phyloP scores from a whole-genome alignment of 2,888 invertebrate species.

The Argyra leucocephala region DNA sequence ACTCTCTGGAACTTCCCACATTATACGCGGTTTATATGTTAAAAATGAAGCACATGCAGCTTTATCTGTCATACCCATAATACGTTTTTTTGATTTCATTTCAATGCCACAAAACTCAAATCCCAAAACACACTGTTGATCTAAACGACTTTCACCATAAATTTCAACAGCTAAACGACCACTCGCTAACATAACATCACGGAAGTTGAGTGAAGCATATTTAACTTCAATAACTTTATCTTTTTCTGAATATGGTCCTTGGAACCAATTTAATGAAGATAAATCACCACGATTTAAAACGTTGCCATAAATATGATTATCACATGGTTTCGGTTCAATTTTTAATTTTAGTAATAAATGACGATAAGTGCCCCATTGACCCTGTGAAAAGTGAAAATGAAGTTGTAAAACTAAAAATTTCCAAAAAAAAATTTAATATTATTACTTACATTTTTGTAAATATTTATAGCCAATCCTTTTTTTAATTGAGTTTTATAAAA shows the following conservation, averaged over 20 bases:
- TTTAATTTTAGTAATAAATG: conserved; percentile 55
- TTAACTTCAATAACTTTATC: conserved; percentile 47
- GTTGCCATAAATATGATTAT: conserved; percentile 67
- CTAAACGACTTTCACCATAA: conserved; percentile 55
- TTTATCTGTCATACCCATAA: conserved; percentile 53
- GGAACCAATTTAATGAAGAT: conserved; percentile 73
- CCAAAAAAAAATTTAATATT: background rate
- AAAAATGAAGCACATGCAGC: conserved; percentile 49
- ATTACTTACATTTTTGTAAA: conserved; percentile 50
- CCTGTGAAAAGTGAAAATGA: conserved; percentile 28
- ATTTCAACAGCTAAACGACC: conserved; percentile 80
- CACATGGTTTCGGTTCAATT: conserved; percentile 38
- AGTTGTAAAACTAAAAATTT: too few species aligned
- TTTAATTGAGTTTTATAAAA: conserved; percentile 58
- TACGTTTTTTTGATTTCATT: conserved; percentile 48
- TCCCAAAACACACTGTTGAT: conserved; percentile 58
- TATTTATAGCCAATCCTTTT: conserved; percentile 70
- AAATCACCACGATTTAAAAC: conserved; percentile 74
- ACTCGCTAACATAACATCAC: conserved; percentile 88
- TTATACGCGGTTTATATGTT: conserved; percentile 28
- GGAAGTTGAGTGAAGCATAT: conserved; percentile 80
- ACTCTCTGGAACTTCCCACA: conserved; percentile 60
- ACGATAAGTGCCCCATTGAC: conserved; percentile 67
- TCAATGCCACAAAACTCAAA: conserved; percentile 57
- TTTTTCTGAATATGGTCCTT: conserved; percentile 51